Evolutionary conservation across 2,113 vertebrate genomes (phyloP).

Genomic region (Amphilophus citrinellus): DNA sequence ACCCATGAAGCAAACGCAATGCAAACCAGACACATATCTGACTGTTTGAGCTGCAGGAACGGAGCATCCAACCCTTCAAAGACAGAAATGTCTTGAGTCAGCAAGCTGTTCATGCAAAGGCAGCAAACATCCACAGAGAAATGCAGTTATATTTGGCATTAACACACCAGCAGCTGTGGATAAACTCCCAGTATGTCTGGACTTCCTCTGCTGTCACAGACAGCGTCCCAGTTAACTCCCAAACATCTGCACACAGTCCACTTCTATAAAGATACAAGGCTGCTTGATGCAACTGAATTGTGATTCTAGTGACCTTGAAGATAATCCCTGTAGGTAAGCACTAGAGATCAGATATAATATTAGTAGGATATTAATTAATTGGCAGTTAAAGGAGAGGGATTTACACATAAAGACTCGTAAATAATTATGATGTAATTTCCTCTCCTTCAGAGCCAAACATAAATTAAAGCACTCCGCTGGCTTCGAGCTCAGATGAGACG

Average conservation of each 20-base stretch:
- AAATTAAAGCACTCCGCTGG: slow-evolving; percentile 20
- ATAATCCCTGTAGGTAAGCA: neutral
- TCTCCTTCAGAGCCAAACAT: slow-evolving; percentile 36
- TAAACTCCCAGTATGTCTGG: neutral
- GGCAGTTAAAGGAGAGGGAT: neutral
- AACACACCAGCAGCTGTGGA: slow-evolving; percentile 42
- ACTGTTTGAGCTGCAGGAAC: slow-evolving; percentile 77
- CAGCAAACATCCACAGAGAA: neutral
- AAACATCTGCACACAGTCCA: slow-evolving; percentile 2
- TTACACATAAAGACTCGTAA: neutral
- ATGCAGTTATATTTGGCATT: neutral
- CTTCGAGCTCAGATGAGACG: slow-evolving; percentile 40
- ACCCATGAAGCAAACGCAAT: slow-evolving; percentile 97
- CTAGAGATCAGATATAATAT: neutral
- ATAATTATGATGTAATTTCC: slow-evolving; percentile 43
- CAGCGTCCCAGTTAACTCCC: slow-evolving; percentile 7
- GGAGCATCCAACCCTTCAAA: slow-evolving; percentile 72
- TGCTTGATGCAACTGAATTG: neutral
- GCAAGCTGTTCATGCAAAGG: neutral
- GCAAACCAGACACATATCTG: slow-evolving; percentile 94
- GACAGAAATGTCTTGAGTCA: neutral
- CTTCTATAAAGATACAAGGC: neutral
- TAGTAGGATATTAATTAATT: neutral
- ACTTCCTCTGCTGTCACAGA: slow-evolving; percentile 31
- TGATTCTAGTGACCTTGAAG: neutral